Conservation (phyloP, 2,888 invertebrate species). For the Hypselothyrea guttata region DNA sequence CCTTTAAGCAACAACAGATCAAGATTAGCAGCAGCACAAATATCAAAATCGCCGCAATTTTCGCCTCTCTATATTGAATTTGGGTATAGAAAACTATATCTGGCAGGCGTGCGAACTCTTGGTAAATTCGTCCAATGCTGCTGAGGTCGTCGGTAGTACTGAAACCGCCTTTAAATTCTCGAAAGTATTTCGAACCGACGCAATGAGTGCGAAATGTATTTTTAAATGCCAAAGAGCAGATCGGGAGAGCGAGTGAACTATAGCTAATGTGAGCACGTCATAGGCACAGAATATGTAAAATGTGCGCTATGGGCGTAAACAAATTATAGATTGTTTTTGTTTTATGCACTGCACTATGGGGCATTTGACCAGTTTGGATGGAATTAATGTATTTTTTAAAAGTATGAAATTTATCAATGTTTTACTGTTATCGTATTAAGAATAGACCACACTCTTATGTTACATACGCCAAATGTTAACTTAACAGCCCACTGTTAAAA, state of each 20-base stretch:
- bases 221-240: slow-evolving; percentile 54
- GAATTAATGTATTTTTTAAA: no score
- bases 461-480: no score
- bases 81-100: slow-evolving; percentile 18
- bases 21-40: slow-evolving; percentile 47
- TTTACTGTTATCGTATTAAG: no score
- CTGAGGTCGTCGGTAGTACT: slow-evolving; percentile 62
- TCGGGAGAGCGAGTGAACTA: slow-evolving; percentile 15
- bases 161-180: slow-evolving; percentile 36
- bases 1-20: slow-evolving; percentile 70
- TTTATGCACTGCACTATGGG: slow-evolving; percentile 5
- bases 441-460: no score
- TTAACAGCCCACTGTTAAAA: no score
- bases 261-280: slow-evolving; percentile 27
- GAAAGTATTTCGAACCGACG: slow-evolving; percentile 22
- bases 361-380: no score
- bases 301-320: slow-evolving; percentile 32
- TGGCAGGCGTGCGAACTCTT: slow-evolving; percentile 1
- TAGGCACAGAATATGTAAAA: slow-evolving; percentile 23
- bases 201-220: slow-evolving; percentile 61
- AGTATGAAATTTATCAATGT: no score
- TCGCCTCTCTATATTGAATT: slow-evolving; percentile 18
- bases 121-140: slow-evolving; percentile 27
- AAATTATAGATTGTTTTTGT: slow-evolving; percentile 12
- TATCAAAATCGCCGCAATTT: slow-evolving; percentile 54